Evolutionary conservation across 1,140 invertebrate genomes (phyloP), one percentile per base, ranked within the genome.

Genomic region (Drosophila setifemur): DNA sequence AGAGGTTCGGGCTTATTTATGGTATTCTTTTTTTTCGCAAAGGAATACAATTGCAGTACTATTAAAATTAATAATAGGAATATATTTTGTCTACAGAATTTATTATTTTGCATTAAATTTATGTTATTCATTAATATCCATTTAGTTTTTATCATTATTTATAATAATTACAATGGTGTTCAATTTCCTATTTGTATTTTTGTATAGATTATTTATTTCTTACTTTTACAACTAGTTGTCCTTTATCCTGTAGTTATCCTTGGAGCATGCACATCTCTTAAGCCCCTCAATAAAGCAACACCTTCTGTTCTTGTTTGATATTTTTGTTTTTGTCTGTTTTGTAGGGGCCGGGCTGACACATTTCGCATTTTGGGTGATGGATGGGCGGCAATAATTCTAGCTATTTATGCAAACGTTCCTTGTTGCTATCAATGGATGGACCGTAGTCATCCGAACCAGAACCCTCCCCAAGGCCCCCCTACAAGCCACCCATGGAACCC

Each of bases 401-500:
- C 69, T 72, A 72, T 72, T 72, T 72, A 72, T 72, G 67, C 69
- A 72, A 72, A 72, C 55, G 67, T 37, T 19, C 55, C 57, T 18
- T 49, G 67, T 48, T 72, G 47, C 63, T 72, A 71, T 71, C 69
- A 72, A 54, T 63, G 48, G 47, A 71, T 25, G 54, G 37, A 31
- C 42, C 54, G 3, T 14, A 25, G 42, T 28, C 48, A 29, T 12
- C 11, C 12, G n/a, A n/a, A n/a, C 11, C 12, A 6, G 21, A 19
- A 6, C 8, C 4, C 12, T 7, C 11, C 11, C 23, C 11, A 21
- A 11, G 7, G 21, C 21, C 4, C 18, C 7, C n/a, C 19, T 7
- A 2, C 14, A 0, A 9, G n/a, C 3, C n/a, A 2, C 29, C 3
- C 29, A 9, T n/a, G 11, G 29, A 0, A 11, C 9, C 33, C 33